Evolutionary conservation across 1,140 invertebrate genomes (phyloP), one percentile per base, ranked within the genome.

Genomic region (Camponotus floridanus): DNA sequence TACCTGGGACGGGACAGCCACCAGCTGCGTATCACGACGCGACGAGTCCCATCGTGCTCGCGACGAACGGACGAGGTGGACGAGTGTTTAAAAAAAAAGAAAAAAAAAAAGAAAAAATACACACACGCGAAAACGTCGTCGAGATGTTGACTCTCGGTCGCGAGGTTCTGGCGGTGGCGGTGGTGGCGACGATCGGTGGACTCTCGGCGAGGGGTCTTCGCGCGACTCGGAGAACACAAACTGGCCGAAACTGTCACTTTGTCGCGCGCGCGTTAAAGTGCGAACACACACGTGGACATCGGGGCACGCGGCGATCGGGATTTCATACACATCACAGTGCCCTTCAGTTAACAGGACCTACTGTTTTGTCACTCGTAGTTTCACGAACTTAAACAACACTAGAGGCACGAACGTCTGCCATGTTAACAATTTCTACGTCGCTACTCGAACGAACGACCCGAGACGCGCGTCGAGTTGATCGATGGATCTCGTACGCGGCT

Each of bases 331-430:
- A 83, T 90, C 86, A 81, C 76, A 67, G 61, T 86, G 79, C 64
- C 84, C 59, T 91, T 85, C 73, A 83, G 65, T 85, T 84, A 89
- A 86, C 84, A 73, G 64, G 78, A 61, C 39, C 62, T 71, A 91
- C 86, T 91, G 87, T 91, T 87, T 92, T 91, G 74, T 91, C 87
- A 87, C 71, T 79, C 65, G 39, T 61, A 91, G 79, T 91, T 90
- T 91, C 88, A 91, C 88, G 92, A 91, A 92, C 89, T 92, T 90
- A 91, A 92, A 92, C 88, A 92, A 92, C 86, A 92, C 88, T 88
- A 92, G 87, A 91, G 87, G 89, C 88, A 91, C 87, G 90, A 91
- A 86, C 87, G 88, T 92, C 92, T 92, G 90, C 92, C 92, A 92
- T 92, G 90, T 92, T 92, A 93, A 90, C 85, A 91, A 92, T 88